Base-by-base conservation (phyloP, 2,797 vertebrate species). In the Philypnodon macrostomus region DNA sequence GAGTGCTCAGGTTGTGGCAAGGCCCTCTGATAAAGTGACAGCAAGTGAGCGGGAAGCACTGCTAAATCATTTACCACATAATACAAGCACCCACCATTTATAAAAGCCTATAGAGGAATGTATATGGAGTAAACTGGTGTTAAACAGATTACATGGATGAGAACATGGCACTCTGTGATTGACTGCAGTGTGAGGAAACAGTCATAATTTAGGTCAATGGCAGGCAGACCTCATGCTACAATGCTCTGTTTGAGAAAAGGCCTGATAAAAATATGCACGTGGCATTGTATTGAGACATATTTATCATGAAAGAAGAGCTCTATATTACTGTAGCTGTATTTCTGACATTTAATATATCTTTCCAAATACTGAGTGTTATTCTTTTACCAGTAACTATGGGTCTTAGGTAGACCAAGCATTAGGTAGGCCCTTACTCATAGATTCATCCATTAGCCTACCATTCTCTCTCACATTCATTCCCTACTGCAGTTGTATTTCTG, bases 121-220 rank as follows among this genome's bases (percentile, higher is more conserved):
- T 65, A 71, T 58, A 71, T 58, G 64, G 66, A 65, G 70, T 71
- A 72, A 76, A 78, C 62, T 70, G 62, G 57, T 38, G 70, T 63
- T 80, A 75, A 82, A 82, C 33, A 79, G 77, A 87, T 84, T 80
- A 84, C 17, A 19, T 61, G 48, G 67, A 81, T 72, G 70, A 83
- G 79, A 76, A 72, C 68, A 68, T 80, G 69, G 67, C 56, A 60
- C 63, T 70, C 65, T 17, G 34, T 79, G 81, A 83, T 55, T 56
- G 70, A 80, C 62, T 64, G 70, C 5, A 17, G 35, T 9, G 4
- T 0, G 36, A 14, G 21, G 17, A 50, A 39, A 42, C 35, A 72
- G 63, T 71, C 62, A 72, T 30, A 47, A 63, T 53, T 57, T 5
- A 23, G 45, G 23, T 40, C 19, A 2, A 9, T 8, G 50, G 57